Base-by-base conservation (phyloP, 2,888 invertebrate species). In the Melieria omissa region DNA sequence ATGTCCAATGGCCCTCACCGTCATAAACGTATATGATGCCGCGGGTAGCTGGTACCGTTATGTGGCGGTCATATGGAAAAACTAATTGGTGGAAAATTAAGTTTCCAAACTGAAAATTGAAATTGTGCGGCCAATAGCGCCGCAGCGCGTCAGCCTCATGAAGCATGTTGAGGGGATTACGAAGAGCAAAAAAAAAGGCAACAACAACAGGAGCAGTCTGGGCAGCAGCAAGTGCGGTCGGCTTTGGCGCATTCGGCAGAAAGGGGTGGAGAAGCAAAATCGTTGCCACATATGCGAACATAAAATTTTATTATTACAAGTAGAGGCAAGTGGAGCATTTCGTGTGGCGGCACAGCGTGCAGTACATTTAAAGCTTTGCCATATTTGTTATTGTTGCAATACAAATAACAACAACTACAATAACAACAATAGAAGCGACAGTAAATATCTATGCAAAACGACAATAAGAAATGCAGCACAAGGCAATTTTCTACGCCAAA, bases 41-140 rank as follows among this genome's bases (percentile, higher is more conserved):
- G 29, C 29, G 29, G 29, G 29, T 29, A 29, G 29, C 29, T 29
- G 16, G 29, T 29, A 29, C 29, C 29, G 29, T 29, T 29, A 29
- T 29, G 29, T 29, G 29, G 29, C 29, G 29, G 29, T 29, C 29
- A 29, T 29, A 29, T 29, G 29, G 29, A 29, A 9, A 44, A 69
- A 69, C 63, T 69, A 69, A 69, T 69, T 62, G 69, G 61, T 69
- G 69, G 62, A 69, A 69, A 69, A 69, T 69, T 62, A 69, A 63
- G 62, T 63, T 69, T 55, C 61, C 52, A 69, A 42, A 60, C 46
- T 54, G 55, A 55, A 62, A 63, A 49, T 69, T 69, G 46, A 62
- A 60, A 60, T 60, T 29, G 60, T 41, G 29, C 29, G 29, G 29
- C 29, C 29, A 60, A 60, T n/a, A 60, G 41, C 12, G 16, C 7